phyloP scores from a whole-genome alignment of 2,797 vertebrate species.

The Acrocephalus scirpaceus region DNA sequence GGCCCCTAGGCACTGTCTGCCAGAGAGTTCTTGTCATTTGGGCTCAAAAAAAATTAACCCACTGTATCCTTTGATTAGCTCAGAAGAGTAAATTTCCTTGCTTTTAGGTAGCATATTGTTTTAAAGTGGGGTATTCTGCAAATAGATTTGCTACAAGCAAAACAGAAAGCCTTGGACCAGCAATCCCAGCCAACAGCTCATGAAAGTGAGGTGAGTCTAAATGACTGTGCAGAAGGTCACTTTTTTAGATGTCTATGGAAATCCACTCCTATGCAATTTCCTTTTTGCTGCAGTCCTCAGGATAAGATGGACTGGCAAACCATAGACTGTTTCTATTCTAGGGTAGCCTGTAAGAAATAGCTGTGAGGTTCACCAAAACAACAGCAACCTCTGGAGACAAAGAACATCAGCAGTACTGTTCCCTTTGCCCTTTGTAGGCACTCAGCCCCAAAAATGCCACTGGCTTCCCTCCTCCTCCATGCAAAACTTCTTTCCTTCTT shows the following conservation, averaged over 20 bases:
- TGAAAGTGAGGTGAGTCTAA: slow-evolving; percentile 35
- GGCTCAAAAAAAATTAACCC: neutral
- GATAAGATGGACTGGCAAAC: neutral
- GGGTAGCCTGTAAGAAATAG: neutral
- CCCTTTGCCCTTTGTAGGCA: neutral
- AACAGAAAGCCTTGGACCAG: neutral
- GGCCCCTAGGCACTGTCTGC: neutral
- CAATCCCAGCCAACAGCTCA: neutral
- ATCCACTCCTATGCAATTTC: slow-evolving; percentile 45
- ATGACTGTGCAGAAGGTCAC: slow-evolving; percentile 25
- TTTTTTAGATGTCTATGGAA: neutral
- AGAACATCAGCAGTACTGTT: neutral
- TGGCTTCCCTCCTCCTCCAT: neutral
- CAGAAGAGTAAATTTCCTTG: neutral
- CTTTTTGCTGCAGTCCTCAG: slow-evolving; percentile 15
- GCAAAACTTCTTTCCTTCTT: neutral
- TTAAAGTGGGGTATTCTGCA: neutral
- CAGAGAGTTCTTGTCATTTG: neutral
- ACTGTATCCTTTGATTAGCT: neutral
- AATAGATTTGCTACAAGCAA: neutral
- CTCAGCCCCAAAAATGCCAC: neutral
- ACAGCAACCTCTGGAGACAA: neutral
- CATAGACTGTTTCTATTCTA: slow-evolving; percentile 23
- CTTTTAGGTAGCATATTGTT: neutral
- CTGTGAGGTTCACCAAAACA: neutral